phyloP scores from a whole-genome alignment of 2,888 invertebrate genomes.

The Agrilus mali region DNA sequence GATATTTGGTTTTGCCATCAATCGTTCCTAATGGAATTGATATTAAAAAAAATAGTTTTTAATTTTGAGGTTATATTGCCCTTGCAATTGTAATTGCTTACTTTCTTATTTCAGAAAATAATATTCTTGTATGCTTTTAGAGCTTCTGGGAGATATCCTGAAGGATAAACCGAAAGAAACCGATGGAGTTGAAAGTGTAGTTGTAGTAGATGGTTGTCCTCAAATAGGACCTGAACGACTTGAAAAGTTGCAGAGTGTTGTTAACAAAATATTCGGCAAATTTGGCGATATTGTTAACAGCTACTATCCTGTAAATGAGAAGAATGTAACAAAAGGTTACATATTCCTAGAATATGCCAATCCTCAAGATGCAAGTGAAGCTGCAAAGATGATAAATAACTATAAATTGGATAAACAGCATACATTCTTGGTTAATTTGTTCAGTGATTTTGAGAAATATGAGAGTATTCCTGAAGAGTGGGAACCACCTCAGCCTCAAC shows the following conservation, averaged over 20 bases:
- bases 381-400: constrained; percentile 78
- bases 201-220: constrained; percentile 94
- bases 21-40: neutral
- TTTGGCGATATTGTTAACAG: constrained; percentile 82
- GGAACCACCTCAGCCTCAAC: constrained; percentile 80
- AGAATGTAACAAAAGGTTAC: constrained; percentile 81
- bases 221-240: constrained; percentile 84
- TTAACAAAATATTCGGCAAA: constrained; percentile 81
- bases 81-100: no score
- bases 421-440: constrained; percentile 85
- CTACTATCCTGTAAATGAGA: constrained; percentile 73
- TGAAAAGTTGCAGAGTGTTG: constrained; percentile 84
- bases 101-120: no score
- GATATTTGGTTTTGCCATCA: no score
- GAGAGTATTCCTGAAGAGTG: constrained; percentile 84
- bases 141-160: constrained; percentile 82
- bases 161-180: constrained; percentile 85
- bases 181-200: constrained; percentile 90
- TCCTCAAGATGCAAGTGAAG: constrained; percentile 73
- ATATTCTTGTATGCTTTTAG: constrained; percentile 40
- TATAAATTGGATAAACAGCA: constrained; percentile 94
- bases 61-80: no score
- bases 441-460: constrained; percentile 92
- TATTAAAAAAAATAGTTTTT: no score
- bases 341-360: constrained; percentile 87